Evolutionary conservation across 2,888 invertebrate genomes (phyloP).

Genomic region (Opisthograptis luteolata): DNA sequence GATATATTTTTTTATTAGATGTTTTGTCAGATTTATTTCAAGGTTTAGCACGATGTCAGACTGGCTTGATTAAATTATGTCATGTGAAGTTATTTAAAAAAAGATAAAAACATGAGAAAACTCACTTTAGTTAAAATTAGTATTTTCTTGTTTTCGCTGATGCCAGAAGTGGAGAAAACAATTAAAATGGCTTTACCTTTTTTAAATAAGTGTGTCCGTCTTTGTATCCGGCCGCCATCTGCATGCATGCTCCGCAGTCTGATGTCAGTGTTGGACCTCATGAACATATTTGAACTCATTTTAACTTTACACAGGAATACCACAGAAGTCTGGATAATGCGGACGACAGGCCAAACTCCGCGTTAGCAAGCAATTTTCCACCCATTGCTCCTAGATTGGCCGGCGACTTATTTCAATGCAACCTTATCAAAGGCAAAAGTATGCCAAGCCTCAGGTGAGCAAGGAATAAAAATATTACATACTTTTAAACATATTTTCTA

Average conservation of each 20-base stretch:
- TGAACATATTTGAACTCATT: constrained; percentile 2
- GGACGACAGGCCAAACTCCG: constrained; percentile 89
- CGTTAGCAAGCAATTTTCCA: constrained; percentile 87
- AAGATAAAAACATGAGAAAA: too few species aligned
- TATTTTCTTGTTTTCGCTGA: too few species aligned
- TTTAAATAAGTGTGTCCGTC: too few species aligned
- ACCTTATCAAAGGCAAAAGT: constrained; percentile 96
- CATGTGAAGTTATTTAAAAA: background rate
- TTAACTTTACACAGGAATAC: constrained; percentile 85
- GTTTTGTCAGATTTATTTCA: constrained; percentile 15
- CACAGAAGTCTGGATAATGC: constrained; percentile 93
- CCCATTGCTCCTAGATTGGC: constrained; percentile 81
- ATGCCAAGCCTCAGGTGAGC: constrained; percentile 97
- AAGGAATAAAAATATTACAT: background rate
- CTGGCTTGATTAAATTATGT: constrained; percentile 11
- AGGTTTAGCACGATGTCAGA: constrained; percentile 11
- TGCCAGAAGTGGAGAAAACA: too few species aligned
- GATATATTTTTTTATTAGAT: constrained; percentile 59
- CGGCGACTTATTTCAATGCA: constrained; percentile 82
- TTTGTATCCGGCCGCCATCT: too few species aligned
- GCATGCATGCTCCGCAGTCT: constrained; percentile 10
- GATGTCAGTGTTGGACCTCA: constrained; percentile 8
- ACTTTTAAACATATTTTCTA: constrained; percentile 3
- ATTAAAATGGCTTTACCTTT: too few species aligned
- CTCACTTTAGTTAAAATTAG: too few species aligned